Evolutionary conservation across 2,888 invertebrate genomes (phyloP).

Genomic region (Hyposoter dolosus): DNA sequence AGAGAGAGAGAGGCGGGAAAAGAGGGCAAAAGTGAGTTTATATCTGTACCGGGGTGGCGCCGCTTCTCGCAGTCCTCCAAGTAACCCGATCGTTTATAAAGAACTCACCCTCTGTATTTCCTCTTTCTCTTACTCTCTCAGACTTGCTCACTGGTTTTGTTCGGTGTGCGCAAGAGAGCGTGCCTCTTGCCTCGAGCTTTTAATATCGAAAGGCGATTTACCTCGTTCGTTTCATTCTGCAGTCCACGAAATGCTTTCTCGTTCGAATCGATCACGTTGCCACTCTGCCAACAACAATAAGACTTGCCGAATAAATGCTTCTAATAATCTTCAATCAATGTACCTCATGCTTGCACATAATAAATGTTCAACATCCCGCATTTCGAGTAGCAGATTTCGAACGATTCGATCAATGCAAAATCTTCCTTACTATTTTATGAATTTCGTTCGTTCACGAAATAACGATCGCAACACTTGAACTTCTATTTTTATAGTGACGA

Average conservation of each 20-base stretch:
- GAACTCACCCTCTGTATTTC: constrained; percentile 3
- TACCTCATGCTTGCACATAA: constrained; percentile 21
- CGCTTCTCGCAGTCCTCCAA: constrained; percentile 57
- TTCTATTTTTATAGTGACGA: background rate
- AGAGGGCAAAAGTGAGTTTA: constrained; percentile 60
- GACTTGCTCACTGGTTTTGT: constrained; percentile 49
- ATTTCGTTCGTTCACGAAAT: background rate
- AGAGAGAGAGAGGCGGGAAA: constrained; percentile 13
- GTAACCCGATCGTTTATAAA: constrained; percentile 67
- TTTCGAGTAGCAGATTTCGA: background rate
- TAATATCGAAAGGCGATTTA: constrained; percentile 71
- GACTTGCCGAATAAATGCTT: constrained; percentile 35
- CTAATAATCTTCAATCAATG: constrained; percentile 21
- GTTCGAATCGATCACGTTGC: constrained; percentile 66
- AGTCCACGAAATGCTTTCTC: constrained; percentile 71
- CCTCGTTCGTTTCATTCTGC: constrained; percentile 73
- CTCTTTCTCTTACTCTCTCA: constrained; percentile 29
- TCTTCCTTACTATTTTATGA: background rate
- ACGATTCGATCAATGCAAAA: background rate
- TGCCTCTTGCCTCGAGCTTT: constrained; percentile 53
- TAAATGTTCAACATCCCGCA: background rate
- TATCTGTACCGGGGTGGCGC: constrained; percentile 36
- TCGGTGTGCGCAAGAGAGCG: constrained; percentile 44
- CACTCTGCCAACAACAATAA: constrained; percentile 70
- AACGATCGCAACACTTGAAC: background rate